A percentile compares a stretch with the other conserved stretches of the same genome.
Evolutionary conservation across 1,140 invertebrate genomes (phyloP).

Genomic region (Bombus impatiens): DNA sequence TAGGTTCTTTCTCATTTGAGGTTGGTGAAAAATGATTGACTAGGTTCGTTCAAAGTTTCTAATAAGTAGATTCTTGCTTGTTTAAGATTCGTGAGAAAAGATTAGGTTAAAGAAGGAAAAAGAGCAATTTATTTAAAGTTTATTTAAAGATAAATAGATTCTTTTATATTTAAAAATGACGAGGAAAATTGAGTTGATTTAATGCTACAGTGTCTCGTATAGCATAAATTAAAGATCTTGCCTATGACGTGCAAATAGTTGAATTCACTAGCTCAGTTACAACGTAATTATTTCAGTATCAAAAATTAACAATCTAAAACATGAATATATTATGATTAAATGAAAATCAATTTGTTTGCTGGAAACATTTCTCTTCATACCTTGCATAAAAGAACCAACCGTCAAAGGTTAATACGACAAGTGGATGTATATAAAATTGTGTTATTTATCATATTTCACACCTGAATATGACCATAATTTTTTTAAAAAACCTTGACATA

Average conservation of each 20-base stretch:
- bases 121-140: not conserved
- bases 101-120: not conserved
- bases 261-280: not conserved
- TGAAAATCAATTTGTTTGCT: not conserved
- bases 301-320: not conserved
- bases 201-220: too few species aligned
- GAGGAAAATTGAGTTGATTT: too few species aligned
- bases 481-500: too few species aligned
- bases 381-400: not conserved
- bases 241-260: too few species aligned
- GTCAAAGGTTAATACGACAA: not conserved
- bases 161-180: too few species aligned
- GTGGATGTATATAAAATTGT: not conserved
- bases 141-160: not conserved
- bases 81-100: not conserved
- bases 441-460: not conserved
- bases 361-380: not conserved
- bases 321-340: not conserved
- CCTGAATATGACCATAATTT: not conserved
- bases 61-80: not conserved
- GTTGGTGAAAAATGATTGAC: not conserved
- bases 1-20: not conserved
- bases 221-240: too few species aligned
- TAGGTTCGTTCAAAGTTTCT: too few species aligned
- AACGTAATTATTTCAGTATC: not conserved